Evolutionary conservation across 1,140 invertebrate species (phyloP).

Genomic region (Condylostylus longicornis): DNA sequence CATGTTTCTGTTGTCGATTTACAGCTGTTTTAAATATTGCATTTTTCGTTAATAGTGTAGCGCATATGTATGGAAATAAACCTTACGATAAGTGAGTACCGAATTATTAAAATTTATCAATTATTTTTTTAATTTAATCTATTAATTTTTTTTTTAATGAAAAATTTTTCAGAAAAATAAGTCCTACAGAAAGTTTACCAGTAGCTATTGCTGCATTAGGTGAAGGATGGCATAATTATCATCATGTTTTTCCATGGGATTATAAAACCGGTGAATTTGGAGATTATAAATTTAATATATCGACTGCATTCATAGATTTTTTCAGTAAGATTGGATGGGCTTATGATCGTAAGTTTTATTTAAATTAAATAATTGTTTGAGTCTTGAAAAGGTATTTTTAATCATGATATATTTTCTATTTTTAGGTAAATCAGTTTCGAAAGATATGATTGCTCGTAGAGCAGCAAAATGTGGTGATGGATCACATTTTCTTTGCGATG

Average conservation of each 20-base stretch:
- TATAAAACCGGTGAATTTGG: conserved; percentile 74
- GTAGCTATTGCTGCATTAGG: conserved; percentile 58
- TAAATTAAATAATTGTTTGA: background rate
- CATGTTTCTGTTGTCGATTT: conserved; percentile 71
- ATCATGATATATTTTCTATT: conserved; percentile 5
- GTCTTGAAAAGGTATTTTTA: conserved; percentile 1
- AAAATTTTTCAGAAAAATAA: conserved; percentile 48
- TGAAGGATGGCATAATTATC: conserved; percentile 90
- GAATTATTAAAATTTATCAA: background rate
- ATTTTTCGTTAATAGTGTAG: conserved; percentile 84
- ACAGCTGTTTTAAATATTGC: conserved; percentile 73
- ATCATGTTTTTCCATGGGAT: conserved; percentile 69
- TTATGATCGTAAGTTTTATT: conserved; percentile 44
- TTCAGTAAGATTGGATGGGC: conserved; percentile 59
- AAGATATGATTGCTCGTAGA: conserved; percentile 44
- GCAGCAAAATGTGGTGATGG: conserved; percentile 50
- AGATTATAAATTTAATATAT: conserved; percentile 45
- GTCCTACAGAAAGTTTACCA: conserved; percentile 51
- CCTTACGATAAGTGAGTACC: conserved; percentile 71
- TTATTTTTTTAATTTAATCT: conserved; percentile 2
- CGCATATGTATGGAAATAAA: conserved; percentile 75
- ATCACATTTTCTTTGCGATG: conserved; percentile 27
- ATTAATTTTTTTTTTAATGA: background rate
- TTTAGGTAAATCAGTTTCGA: conserved; percentile 43
- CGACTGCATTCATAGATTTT: conserved; percentile 54